These are phyloP conservation scores for Phenganax stokvisi DNA, from an alignment of 92 coral and sea anemone genomes.

Conservation along the genomic window DNA sequence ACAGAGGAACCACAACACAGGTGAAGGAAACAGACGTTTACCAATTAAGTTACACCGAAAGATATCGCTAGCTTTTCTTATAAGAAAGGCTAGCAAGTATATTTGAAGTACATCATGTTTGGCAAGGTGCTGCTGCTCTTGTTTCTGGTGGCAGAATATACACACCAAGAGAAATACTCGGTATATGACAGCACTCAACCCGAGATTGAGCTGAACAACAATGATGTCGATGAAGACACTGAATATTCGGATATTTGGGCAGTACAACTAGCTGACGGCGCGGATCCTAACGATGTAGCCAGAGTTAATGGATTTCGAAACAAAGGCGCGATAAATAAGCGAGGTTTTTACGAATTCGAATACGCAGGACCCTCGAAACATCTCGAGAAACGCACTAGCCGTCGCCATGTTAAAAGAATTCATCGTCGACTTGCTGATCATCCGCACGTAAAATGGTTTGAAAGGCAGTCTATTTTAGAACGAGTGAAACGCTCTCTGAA, in stretches of 20 bases:
- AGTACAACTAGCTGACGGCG: slow-evolving; percentile 67
- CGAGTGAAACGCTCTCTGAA: slow-evolving; percentile 64
- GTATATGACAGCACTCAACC: slow-evolving; percentile 23
- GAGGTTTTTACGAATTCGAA: slow-evolving; percentile 63
- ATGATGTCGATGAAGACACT: slow-evolving; percentile 42
- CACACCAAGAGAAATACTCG: slow-evolving; percentile 21
- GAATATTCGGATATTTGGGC: slow-evolving; percentile 67
- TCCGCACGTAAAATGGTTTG: slow-evolving; percentile 79
- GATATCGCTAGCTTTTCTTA: slow-evolving; percentile 30
- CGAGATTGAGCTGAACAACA: slow-evolving; percentile 11
- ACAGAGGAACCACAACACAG: slow-evolving; percentile 11
- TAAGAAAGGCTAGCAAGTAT: slow-evolving; percentile 25
- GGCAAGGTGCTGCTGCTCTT: not conserved
- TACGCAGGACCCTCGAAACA: slow-evolving; percentile 44
- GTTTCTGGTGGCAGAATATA: slow-evolving; percentile 26
- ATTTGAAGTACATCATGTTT: not conserved
- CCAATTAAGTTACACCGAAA: not conserved
- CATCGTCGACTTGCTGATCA: slow-evolving; percentile 61
- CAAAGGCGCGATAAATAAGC: slow-evolving; percentile 74
- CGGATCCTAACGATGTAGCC: slow-evolving; percentile 74
- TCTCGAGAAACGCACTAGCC: slow-evolving; percentile 43
- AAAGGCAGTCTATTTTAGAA: slow-evolving; percentile 59
- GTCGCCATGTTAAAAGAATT: slow-evolving; percentile 34
- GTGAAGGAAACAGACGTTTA: not conserved
- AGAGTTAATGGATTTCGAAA: slow-evolving; percentile 57